A percentile compares a stretch with the other conserved stretches of the same genome.
These are phyloP conservation scores for Desmodus rotundus DNA, from an alignment of 2,113 vertebrate species.

Conservation along the genomic window DNA sequence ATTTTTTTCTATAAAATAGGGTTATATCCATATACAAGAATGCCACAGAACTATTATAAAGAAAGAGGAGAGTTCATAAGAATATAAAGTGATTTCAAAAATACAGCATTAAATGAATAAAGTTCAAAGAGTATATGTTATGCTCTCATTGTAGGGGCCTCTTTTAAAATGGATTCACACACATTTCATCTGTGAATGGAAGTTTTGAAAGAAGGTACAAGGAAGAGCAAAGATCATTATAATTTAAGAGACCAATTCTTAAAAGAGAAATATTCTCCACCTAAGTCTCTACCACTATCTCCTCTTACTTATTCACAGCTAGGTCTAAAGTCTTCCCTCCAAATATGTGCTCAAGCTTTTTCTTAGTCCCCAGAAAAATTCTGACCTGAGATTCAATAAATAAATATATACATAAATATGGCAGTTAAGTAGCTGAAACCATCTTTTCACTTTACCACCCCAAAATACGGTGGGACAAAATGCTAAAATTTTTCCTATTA, in stretches of 20 bases:
- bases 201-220: neutral
- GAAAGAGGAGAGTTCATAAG: neutral
- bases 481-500: neutral
- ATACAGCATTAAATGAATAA: neutral
- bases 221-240: neutral
- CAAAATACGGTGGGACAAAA: neutral
- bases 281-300: neutral
- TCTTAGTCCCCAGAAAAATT: neutral
- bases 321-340: neutral
- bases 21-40: neutral
- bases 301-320: neutral
- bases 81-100: neutral
- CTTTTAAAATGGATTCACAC: neutral
- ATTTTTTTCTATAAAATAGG: neutral
- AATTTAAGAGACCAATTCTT: neutral
- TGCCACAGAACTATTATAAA: neutral
- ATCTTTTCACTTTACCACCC: neutral
- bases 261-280: neutral
- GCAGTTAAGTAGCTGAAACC: neutral
- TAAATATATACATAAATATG: neutral
- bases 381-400: neutral
- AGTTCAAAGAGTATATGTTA: neutral
- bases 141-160: neutral
- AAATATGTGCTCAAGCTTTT: neutral
- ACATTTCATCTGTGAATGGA: neutral